Evolutionary conservation across 2,113 vertebrate genomes (phyloP).

Genomic region (Ranitomeya variabilis): DNA sequence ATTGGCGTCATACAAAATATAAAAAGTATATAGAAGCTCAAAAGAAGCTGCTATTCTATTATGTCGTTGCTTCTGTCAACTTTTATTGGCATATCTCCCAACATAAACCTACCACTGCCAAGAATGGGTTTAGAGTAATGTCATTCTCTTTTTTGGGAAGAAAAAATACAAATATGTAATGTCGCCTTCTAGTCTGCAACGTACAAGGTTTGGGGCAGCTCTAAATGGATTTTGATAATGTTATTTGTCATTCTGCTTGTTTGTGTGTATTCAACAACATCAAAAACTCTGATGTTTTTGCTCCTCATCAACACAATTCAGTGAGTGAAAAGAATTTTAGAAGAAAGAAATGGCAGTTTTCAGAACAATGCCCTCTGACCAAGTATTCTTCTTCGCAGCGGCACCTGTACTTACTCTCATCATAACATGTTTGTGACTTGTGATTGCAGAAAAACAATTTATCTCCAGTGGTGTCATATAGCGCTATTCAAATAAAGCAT

Average conservation of each 20-base stretch:
- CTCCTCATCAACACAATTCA: neutral
- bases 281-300: neutral
- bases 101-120: neutral
- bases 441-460: constrained; percentile 32
- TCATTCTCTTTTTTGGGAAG: neutral
- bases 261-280: neutral
- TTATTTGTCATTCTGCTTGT: neutral
- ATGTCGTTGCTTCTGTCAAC: neutral
- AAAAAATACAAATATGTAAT: neutral
- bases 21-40: too few species aligned
- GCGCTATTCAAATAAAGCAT: neutral
- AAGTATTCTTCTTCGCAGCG: constrained; percentile 18
- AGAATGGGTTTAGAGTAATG: neutral
- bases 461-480: neutral
- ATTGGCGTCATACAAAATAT: too few species aligned
- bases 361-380: neutral
- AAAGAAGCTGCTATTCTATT: neutral
- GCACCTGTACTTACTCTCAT: neutral
- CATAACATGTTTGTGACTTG: constrained; percentile 23
- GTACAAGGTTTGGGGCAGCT: neutral
- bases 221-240: neutral
- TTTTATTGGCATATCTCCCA: neutral
- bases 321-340: neutral
- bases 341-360: neutral
- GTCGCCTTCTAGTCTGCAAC: neutral